These are phyloP conservation scores for Sapajus apella DNA, from an alignment of 2,113 vertebrate species.

Conservation along the genomic window DNA sequence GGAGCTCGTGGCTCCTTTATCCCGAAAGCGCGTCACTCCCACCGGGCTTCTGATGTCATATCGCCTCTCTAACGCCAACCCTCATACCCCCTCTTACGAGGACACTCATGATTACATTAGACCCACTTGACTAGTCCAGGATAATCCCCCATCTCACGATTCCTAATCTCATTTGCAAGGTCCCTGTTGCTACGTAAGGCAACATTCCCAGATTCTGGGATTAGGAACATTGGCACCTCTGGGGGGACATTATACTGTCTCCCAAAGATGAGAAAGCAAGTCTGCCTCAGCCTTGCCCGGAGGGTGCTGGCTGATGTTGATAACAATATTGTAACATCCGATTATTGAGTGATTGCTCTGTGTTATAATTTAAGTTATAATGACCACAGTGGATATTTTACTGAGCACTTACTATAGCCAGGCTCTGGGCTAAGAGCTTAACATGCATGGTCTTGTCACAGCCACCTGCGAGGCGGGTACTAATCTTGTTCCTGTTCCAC, in stretches of 20 bases:
- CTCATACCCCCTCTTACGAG: neutral
- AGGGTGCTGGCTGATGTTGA: neutral
- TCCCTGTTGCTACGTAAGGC: neutral
- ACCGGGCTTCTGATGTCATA: no score
- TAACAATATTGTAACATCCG: neutral
- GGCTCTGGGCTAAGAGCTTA: neutral
- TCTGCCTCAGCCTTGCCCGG: neutral
- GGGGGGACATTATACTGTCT: neutral
- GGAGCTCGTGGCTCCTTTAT: neutral
- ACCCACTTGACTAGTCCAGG: neutral
- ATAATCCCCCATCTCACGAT: neutral
- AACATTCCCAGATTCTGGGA: neutral
- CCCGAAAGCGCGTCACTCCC: neutral
- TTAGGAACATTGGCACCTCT: neutral
- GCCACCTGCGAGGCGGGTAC: neutral
- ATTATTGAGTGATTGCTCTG: neutral
- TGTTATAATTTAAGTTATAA: neutral
- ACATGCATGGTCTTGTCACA: neutral
- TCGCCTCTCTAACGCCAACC: neutral
- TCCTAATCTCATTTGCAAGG: neutral
- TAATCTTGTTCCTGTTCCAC: neutral
- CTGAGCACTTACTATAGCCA: neutral
- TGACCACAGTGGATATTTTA: neutral
- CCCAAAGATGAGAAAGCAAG: neutral
- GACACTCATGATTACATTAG: neutral